A percentile compares a stretch with the other conserved stretches of the same genome.
Conservation (phyloP, 64 coral and sea anemone genomes). For the Stylophora pistillata region DNA sequence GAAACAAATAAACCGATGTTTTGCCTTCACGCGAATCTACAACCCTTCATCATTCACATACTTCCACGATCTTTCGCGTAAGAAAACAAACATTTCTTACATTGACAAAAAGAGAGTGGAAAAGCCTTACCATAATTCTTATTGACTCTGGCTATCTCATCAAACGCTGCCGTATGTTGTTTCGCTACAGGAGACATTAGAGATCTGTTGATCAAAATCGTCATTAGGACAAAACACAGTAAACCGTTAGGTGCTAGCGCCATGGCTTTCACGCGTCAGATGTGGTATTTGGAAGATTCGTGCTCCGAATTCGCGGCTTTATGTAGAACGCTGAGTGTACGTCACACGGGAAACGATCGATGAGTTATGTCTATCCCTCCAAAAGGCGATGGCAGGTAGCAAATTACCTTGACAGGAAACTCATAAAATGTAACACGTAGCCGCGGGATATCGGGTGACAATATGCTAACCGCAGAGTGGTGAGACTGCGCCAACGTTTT, state of each 20-base stretch:
- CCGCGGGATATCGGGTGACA: not conserved
- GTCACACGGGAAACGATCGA: slow-evolving; percentile 42
- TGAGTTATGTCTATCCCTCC: not conserved
- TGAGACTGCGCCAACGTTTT: too few relatives aligned
- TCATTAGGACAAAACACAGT: not conserved
- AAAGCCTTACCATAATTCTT: slow-evolving; percentile 10
- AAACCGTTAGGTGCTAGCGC: not conserved
- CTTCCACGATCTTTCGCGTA: not conserved
- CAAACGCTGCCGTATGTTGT: slow-evolving; percentile 23
- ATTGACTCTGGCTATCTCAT: slow-evolving; percentile 36
- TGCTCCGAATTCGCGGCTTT: slow-evolving; percentile 23
- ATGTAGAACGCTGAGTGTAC: slow-evolving; percentile 8
- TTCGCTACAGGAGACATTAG: slow-evolving; percentile 8
- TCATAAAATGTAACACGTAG: slow-evolving; percentile 14
- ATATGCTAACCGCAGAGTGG: not conserved
- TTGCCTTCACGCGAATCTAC: not conserved
- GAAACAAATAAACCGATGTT: not conserved
- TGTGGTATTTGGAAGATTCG: slow-evolving; percentile 14
- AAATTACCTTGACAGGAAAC: slow-evolving; percentile 37
- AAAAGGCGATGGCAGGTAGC: slow-evolving; percentile 31
- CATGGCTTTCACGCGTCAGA: not conserved
- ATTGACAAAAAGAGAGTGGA: not conserved
- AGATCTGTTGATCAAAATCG: slow-evolving; percentile 13
- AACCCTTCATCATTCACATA: not conserved
- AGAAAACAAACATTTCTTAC: not conserved